These are phyloP conservation scores for Crocodylus rhombifer DNA, from an alignment of 2,797 vertebrate species.

Conservation along the genomic window DNA sequence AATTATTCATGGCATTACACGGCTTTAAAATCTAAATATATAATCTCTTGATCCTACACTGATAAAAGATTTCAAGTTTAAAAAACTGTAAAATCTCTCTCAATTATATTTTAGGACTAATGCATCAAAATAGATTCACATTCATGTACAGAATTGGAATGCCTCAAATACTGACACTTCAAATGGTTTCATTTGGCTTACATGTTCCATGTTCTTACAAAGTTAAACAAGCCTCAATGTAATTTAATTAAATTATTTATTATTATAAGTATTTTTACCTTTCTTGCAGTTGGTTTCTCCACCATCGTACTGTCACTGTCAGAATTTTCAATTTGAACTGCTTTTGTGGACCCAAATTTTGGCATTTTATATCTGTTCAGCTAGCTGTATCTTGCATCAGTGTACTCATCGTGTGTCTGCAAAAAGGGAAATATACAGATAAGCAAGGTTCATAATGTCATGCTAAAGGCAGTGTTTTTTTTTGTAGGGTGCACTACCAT, in stretches of 20 bases:
- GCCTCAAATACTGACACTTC: background rate
- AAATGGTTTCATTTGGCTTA: background rate
- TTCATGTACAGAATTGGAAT: background rate
- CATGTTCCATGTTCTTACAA: background rate
- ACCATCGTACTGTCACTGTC: slow-evolving; percentile 98
- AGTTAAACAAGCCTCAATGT: background rate
- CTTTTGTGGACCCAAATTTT: slow-evolving; percentile 92
- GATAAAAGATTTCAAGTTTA: background rate
- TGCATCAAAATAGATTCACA: background rate
- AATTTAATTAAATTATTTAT: slow-evolving; percentile 4
- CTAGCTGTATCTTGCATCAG: slow-evolving; percentile 89
- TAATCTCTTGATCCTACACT: background rate
- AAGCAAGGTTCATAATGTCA: background rate
- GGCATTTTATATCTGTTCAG: slow-evolving; percentile 95
- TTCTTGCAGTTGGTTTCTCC: slow-evolving; percentile 96
- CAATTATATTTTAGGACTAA: background rate
- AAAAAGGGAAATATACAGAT: slow-evolving; percentile 68
- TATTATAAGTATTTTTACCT: slow-evolving; percentile 83
- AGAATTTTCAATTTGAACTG: slow-evolving; percentile 86
- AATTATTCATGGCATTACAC: background rate
- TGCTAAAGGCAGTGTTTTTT: background rate
- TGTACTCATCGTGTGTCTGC: slow-evolving; percentile 93
- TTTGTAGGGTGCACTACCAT: background rate
- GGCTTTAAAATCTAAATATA: background rate
- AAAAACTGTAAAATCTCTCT: background rate